Evolutionary conservation across 2,113 vertebrate species (phyloP).

Genomic region (Marmota flaviventris): DNA sequence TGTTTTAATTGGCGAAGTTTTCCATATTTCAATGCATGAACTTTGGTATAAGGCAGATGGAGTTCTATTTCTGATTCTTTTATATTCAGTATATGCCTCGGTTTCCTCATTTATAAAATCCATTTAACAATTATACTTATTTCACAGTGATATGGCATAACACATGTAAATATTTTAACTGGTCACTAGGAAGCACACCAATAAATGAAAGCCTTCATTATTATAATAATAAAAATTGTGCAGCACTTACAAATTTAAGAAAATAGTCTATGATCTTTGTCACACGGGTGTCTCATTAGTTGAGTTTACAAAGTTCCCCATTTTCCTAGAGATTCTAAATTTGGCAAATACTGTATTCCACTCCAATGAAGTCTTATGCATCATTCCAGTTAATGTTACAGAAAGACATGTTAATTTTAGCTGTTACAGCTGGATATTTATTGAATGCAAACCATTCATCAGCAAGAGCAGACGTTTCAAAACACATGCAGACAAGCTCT

Average conservation of each 20-base stretch:
- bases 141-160: neutral
- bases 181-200: neutral
- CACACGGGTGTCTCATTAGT: neutral
- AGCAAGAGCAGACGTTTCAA: slow-evolving; percentile 32
- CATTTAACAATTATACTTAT: neutral
- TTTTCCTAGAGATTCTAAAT: slow-evolving; percentile 61
- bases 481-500: slow-evolving; percentile 9
- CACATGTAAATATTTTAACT: neutral
- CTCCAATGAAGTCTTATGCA: neutral
- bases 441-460: slow-evolving; percentile 69
- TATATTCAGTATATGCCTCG: neutral
- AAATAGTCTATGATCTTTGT: neutral
- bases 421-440: slow-evolving; percentile 64
- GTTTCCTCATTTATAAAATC: slow-evolving; percentile 5
- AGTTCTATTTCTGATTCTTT: slow-evolving; percentile 1
- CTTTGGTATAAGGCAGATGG: neutral
- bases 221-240: neutral
- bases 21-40: neutral
- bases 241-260: neutral
- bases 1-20: neutral
- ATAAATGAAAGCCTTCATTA: neutral
- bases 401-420: slow-evolving; percentile 69
- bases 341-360: neutral
- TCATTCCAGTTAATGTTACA: slow-evolving; percentile 49
- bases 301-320: neutral